Conservation (phyloP, 2,888 invertebrate genomes). For the Syritta pipiens region DNA sequence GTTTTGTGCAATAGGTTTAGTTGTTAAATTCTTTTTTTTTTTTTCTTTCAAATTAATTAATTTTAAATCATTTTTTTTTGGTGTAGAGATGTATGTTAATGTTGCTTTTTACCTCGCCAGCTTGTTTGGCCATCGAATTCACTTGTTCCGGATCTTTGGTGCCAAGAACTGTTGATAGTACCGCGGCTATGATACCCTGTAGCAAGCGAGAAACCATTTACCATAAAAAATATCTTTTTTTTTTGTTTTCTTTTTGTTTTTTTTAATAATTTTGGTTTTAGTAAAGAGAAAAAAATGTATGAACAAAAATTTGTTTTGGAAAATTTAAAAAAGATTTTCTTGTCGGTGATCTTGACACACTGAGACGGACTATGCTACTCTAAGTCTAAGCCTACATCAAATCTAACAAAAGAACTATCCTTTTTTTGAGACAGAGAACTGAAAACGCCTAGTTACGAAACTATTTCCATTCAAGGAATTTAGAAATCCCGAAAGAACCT, state of each 20-base stretch:
- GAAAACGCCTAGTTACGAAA: too few species aligned
- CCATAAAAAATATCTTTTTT: conserved; percentile 68
- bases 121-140: conserved; percentile 96
- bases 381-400: too few species aligned
- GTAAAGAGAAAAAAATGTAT: conserved; percentile 2
- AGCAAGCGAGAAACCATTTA: conserved; percentile 79
- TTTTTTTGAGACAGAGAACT: too few species aligned
- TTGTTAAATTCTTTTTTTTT: conserved; percentile 35
- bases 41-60: conserved; percentile 12
- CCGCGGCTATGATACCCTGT: conserved; percentile 95
- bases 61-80: conserved; percentile 26
- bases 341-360: too few species aligned
- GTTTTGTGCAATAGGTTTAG: conserved; percentile 55
- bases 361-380: too few species aligned
- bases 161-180: conserved; percentile 94
- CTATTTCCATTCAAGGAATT: too few species aligned
- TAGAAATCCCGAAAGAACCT: too few species aligned
- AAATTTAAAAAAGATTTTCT: conserved; percentile 7
- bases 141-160: conserved; percentile 94
- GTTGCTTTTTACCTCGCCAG: conserved; percentile 92
- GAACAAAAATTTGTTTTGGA: conserved; percentile 31
- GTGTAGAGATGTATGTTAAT: conserved; percentile 67
- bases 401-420: too few species aligned
- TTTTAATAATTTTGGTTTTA: conserved; percentile 13
- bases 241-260: conserved; percentile 22